phyloP scores from a whole-genome alignment of 1,140 invertebrate genomes.

The Drosophila parabipectinata region DNA sequence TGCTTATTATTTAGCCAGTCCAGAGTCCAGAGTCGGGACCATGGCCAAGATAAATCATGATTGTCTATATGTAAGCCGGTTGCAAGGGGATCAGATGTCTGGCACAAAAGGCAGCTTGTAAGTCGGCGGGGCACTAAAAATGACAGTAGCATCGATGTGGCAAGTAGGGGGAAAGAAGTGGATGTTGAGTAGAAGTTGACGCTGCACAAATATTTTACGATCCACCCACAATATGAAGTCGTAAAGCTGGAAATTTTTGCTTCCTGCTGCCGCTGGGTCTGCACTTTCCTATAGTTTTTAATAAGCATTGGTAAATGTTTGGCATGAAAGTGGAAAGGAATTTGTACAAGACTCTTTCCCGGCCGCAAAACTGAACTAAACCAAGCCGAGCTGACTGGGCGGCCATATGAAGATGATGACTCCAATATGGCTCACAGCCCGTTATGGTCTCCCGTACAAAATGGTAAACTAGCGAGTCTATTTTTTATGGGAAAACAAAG shows the following conservation, averaged over 20 bases:
- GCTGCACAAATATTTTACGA: constrained; percentile 77
- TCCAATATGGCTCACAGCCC: constrained; percentile 19
- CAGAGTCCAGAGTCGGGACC: neutral
- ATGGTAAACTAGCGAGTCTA: constrained; percentile 37
- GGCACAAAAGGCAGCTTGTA: constrained; percentile 72
- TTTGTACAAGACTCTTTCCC: constrained; percentile 40
- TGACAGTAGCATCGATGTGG: constrained; percentile 51
- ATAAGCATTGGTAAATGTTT: constrained; percentile 72
- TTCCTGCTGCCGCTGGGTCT: constrained; percentile 66
- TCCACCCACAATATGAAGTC: constrained; percentile 81
- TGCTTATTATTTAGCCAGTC: constrained; percentile 67
- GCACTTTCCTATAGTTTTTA: constrained; percentile 76
- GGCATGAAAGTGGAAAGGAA: constrained; percentile 47
- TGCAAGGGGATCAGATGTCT: constrained; percentile 53
- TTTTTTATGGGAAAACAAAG: constrained; percentile 65
- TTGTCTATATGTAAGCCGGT: constrained; percentile 11
- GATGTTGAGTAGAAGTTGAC: constrained; percentile 56
- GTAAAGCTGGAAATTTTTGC: constrained; percentile 79
- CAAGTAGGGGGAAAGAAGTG: neutral
- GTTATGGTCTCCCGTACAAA: constrained; percentile 49
- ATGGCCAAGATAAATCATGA: constrained; percentile 61
- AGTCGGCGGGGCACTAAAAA: constrained; percentile 61
- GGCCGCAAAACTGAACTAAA: constrained; percentile 1
- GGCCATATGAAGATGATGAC: constrained; percentile 20
- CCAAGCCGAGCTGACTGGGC: neutral